These are phyloP conservation scores for Pachyseris speciosa DNA, from an alignment of 64 coral and sea anemone species.

Conservation along the genomic window DNA sequence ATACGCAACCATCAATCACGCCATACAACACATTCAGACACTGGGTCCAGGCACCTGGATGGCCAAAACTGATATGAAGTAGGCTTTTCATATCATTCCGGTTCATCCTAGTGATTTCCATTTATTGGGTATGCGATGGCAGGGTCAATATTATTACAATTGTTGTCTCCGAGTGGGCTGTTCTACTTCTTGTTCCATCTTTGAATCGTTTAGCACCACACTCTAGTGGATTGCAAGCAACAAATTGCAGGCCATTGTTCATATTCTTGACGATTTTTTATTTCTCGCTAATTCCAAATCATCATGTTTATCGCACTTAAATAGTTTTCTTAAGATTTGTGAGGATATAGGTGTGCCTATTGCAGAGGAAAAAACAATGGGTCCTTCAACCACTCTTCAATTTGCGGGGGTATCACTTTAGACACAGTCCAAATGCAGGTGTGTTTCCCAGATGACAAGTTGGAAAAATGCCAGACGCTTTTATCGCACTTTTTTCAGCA, in stretches of 20 bases:
- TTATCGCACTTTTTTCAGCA: too few relatives aligned
- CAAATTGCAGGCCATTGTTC: background rate
- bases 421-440: too few relatives aligned
- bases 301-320: background rate
- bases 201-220: conserved; percentile 17
- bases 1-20: conserved; percentile 10
- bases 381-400: too few relatives aligned
- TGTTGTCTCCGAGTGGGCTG: conserved; percentile 25
- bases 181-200: conserved; percentile 18
- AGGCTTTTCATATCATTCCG: conserved; percentile 33
- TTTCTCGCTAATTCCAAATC: background rate
- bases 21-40: background rate
- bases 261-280: conserved; percentile 18
- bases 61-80: conserved; percentile 26
- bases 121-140: conserved; percentile 5
- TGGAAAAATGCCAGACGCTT: too few relatives aligned
- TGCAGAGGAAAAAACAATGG: too few relatives aligned
- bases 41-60: background rate
- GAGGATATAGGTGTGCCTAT: background rate
- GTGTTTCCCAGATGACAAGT: too few relatives aligned
- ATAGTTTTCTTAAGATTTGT: background rate
- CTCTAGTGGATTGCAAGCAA: background rate
- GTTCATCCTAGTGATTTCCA: conserved; percentile 39
- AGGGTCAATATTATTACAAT: conserved; percentile 36
- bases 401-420: too few relatives aligned